Percentiles rank a stretch among this genome's conserved stretches.
Conservation (phyloP, 2,113 vertebrate genomes). For the Crotalus tigris region DNA sequence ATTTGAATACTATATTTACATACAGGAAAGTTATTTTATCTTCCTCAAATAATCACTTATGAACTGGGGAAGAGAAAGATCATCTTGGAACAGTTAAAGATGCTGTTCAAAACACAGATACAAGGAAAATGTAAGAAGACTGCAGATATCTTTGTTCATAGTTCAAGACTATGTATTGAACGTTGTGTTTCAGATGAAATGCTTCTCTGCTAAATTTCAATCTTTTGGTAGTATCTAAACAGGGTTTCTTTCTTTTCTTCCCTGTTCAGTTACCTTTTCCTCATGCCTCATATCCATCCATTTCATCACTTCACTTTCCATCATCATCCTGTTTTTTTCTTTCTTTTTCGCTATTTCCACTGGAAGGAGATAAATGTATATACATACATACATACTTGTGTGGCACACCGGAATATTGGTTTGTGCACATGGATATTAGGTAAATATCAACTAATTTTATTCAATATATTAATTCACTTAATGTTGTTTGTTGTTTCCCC, state of each 20-base stretch:
- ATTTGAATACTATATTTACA: not conserved
- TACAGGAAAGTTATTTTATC: not conserved
- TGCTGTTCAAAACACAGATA: too few relatives aligned
- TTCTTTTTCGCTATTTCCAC: not conserved
- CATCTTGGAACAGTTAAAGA: too few relatives aligned
- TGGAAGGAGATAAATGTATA: not conserved
- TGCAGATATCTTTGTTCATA: too few relatives aligned
- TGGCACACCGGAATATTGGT: not conserved
- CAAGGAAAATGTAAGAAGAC: too few relatives aligned
- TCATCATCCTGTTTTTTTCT: not conserved
- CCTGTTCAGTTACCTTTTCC: not conserved
- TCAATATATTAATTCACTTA: not conserved
- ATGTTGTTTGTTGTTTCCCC: not conserved
- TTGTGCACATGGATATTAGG: not conserved
- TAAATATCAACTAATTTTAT: not conserved
- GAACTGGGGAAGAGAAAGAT: too few relatives aligned
- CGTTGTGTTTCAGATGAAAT: not conserved
- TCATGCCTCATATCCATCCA: not conserved
- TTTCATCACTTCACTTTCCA: not conserved
- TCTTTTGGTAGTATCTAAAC: not conserved
- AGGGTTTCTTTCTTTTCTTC: not conserved
- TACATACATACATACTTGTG: not conserved
- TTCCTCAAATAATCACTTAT: too few relatives aligned
- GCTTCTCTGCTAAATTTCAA: not conserved
- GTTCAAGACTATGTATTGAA: too few relatives aligned